Conservation (phyloP, 2,888 invertebrate genomes). For the Ectemnius continuus region DNA sequence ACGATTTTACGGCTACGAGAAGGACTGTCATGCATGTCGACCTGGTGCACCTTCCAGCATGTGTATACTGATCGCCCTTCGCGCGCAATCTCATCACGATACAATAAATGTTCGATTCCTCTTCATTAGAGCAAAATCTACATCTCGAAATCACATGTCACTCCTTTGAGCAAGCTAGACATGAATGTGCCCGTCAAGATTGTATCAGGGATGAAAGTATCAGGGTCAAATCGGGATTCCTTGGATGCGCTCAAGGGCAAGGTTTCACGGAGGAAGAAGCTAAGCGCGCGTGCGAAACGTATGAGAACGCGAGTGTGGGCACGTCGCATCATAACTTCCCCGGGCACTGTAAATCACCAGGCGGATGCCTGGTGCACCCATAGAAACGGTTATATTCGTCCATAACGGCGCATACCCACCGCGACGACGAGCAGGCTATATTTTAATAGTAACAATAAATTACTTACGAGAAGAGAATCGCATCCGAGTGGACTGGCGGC, state of each 20-base stretch:
- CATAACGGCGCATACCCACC: constrained; percentile 73
- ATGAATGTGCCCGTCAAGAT: too few relatives aligned
- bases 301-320: constrained; percentile 65
- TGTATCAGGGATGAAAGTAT: too few relatives aligned
- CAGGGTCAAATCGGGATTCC: too few relatives aligned
- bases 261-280: constrained; percentile 33
- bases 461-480: constrained; percentile 68
- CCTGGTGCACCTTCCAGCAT: not conserved
- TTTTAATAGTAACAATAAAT: constrained; percentile 76
- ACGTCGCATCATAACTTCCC: constrained; percentile 72
- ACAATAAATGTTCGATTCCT: too few relatives aligned
- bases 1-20: constrained; percentile 59
- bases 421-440: constrained; percentile 73
- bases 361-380: constrained; percentile 74
- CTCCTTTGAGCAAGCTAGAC: too few relatives aligned
- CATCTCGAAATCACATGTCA: too few relatives aligned
- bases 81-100: too few relatives aligned
- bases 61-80: too few relatives aligned
- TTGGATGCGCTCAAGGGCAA: not conserved
- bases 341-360: constrained; percentile 74
- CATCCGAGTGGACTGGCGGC: constrained; percentile 58
- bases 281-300: constrained; percentile 42
- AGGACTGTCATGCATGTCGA: constrained; percentile 11
- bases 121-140: too few relatives aligned
- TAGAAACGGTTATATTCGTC: constrained; percentile 75